Conservation (phyloP, 2,113 vertebrate genomes). For the Crotalus horridus region DNA sequence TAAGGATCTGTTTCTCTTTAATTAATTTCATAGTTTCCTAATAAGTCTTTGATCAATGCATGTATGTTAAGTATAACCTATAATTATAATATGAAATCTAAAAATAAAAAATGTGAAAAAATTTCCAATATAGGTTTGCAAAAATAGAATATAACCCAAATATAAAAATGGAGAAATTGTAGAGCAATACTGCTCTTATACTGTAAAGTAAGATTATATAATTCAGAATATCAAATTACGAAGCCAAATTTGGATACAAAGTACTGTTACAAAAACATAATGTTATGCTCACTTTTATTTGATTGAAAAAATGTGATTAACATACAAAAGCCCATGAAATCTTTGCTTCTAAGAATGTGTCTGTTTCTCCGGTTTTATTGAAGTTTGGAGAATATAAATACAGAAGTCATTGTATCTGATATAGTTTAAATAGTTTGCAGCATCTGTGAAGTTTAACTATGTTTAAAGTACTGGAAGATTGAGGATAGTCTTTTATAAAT, state of each 20-base stretch:
- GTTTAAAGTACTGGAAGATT: neutral
- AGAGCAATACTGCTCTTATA: neutral
- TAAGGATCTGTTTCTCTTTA: neutral
- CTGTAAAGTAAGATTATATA: neutral
- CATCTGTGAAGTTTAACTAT: neutral
- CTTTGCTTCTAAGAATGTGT: neutral
- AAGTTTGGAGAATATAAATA: neutral
- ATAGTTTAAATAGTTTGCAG: slow-evolving; percentile 8
- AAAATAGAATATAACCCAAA: neutral
- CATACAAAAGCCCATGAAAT: neutral
- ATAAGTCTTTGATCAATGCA: neutral
- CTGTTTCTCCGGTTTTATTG: neutral
- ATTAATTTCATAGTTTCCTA: neutral
- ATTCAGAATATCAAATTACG: neutral
- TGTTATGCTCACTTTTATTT: neutral
- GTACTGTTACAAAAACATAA: neutral
- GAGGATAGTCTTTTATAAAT: neutral
- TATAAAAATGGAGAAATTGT: neutral
- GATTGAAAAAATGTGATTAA: neutral
- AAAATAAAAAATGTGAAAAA: neutral
- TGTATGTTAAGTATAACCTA: neutral
- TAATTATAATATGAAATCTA: neutral
- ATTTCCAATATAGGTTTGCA: neutral
- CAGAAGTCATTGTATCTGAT: neutral
- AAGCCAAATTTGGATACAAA: neutral